A percentile compares a stretch with the other conserved stretches of the same genome.
phyloP scores from a whole-genome alignment of 2,888 invertebrate species.

The Diadromus collaris region DNA sequence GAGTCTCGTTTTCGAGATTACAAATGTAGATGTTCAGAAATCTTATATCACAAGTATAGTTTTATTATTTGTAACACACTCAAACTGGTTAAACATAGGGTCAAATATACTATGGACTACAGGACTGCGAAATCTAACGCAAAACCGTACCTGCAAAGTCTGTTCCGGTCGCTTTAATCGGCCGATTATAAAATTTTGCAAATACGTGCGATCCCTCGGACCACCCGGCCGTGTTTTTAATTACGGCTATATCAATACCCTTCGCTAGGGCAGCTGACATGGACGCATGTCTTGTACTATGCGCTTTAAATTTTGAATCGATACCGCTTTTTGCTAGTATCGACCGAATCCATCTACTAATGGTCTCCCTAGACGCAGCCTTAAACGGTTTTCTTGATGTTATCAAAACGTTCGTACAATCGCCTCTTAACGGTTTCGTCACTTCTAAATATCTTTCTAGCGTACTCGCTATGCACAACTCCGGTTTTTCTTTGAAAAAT shows the following conservation, averaged over 20 bases:
- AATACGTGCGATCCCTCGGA: constrained; percentile 34
- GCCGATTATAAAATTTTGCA: constrained; percentile 15
- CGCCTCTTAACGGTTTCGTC: not conserved
- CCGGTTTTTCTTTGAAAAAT: constrained; percentile 1
- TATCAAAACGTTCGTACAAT: constrained; percentile 3
- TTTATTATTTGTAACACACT: constrained; percentile 12
- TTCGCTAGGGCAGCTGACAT: constrained; percentile 26
- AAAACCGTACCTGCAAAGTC: not conserved
- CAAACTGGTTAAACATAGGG: not conserved
- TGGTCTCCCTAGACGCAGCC: constrained; percentile 25
- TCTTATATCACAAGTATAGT: not conserved
- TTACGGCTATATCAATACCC: constrained; percentile 22
- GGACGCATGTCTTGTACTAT: constrained; percentile 38
- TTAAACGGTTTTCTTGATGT: constrained; percentile 38
- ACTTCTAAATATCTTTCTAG: not conserved
- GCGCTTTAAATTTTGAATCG: not conserved
- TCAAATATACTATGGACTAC: not conserved
- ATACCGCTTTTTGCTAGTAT: constrained; percentile 47
- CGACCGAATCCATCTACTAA: constrained; percentile 47
- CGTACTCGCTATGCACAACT: constrained; percentile 16
- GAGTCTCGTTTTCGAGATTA: too few relatives aligned
- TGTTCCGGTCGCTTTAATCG: not conserved
- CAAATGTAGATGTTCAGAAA: too few relatives aligned
- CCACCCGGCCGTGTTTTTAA: constrained; percentile 43
- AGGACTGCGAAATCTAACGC: not conserved